Evolutionary conservation across 2,888 invertebrate genomes (phyloP).

Genomic region (Arctia plantaginis): DNA sequence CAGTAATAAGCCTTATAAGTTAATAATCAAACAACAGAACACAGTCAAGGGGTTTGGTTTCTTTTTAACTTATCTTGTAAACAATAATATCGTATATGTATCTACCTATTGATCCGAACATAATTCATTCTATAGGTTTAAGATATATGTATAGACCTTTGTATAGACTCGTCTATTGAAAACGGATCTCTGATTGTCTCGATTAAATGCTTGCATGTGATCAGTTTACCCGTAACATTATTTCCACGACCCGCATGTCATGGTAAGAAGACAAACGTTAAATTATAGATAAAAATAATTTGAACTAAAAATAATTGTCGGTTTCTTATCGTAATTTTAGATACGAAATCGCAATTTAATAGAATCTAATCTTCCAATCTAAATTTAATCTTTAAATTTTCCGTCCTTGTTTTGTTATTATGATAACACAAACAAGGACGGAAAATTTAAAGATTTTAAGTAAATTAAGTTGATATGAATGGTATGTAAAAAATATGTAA

Average conservation of each 20-base stretch:
- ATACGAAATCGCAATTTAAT: too few species aligned
- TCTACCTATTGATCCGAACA: not conserved
- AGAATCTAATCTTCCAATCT: too few species aligned
- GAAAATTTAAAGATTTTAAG: not conserved
- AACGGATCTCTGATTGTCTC: not conserved
- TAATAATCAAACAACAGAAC: not conserved
- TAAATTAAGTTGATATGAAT: not conserved
- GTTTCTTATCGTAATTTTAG: not conserved
- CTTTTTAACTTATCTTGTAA: not conserved
- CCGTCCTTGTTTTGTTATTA: too few species aligned
- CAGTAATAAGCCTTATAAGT: too few species aligned
- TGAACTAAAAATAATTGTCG: not conserved
- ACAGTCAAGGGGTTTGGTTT: not conserved
- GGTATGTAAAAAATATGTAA: not conserved
- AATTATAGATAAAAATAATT: not conserved
- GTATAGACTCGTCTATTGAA: not conserved
- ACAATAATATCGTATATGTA: not conserved
- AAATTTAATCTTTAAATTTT: too few species aligned
- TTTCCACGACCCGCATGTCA: not conserved
- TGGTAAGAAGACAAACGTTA: not conserved
- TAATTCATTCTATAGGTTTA: not conserved
- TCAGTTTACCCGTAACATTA: not conserved
- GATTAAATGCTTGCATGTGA: not conserved
- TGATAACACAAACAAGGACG: not conserved
- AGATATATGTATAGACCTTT: not conserved